These are phyloP conservation scores for Hypsopygia costalis DNA, from an alignment of 2,888 invertebrate species.

Conservation along the genomic window DNA sequence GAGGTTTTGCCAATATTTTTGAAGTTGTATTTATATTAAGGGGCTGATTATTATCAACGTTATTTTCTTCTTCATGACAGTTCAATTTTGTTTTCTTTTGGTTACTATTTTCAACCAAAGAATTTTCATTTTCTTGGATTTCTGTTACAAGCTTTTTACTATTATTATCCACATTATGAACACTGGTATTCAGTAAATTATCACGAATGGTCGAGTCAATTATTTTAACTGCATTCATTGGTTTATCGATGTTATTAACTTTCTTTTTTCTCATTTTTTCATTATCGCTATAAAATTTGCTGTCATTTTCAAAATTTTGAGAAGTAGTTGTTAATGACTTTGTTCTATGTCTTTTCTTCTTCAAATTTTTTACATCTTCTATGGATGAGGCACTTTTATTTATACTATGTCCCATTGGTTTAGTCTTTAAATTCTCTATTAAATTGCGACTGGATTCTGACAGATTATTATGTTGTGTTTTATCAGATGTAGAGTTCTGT, in stretches of 20 bases:
- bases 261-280: constrained; percentile 36
- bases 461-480: constrained; percentile 21
- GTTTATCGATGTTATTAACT: constrained; percentile 14
- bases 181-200: neutral
- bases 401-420: constrained; percentile 19
- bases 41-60: neutral
- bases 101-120: neutral
- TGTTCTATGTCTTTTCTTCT: constrained; percentile 47
- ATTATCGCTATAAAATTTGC: constrained; percentile 48
- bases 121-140: neutral
- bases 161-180: constrained; percentile 3
- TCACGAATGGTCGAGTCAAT: constrained; percentile 2
- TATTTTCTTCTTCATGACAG: neutral
- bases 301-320: constrained; percentile 23
- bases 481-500: constrained; percentile 4
- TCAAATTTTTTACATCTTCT: constrained; percentile 24
- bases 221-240: constrained; percentile 8
- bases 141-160: constrained; percentile 6
- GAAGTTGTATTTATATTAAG: constrained; percentile 21
- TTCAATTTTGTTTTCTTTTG: neutral
- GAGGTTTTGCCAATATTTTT: constrained; percentile 41
- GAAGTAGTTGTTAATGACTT: constrained; percentile 51
- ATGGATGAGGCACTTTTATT: constrained; percentile 49
- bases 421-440: constrained; percentile 33
- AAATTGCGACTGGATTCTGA: constrained; percentile 35